These are phyloP conservation scores for Orbicella faveolata DNA, from an alignment of 64 coral and sea anemone species.

Conservation along the genomic window DNA sequence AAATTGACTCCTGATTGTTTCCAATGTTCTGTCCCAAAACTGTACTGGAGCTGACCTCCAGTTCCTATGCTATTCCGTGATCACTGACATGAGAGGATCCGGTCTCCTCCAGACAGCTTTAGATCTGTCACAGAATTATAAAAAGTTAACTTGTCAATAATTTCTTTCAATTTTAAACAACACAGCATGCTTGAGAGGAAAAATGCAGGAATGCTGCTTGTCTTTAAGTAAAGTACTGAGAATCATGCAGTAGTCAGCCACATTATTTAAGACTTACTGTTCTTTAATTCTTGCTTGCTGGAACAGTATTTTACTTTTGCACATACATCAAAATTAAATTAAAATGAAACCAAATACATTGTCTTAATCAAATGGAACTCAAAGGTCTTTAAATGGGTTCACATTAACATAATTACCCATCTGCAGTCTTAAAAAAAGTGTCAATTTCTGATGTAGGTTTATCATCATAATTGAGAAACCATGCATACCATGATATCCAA, in stretches of 20 bases:
- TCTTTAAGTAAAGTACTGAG: background rate
- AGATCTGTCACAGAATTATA: constrained; percentile 47
- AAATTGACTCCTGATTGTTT: constrained; percentile 41
- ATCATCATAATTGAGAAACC: constrained; percentile 18
- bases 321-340: background rate
- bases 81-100: constrained; percentile 47
- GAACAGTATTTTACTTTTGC: background rate
- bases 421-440: background rate
- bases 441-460: background rate
- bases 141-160: constrained; percentile 49
- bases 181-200: background rate
- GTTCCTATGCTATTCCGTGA: constrained; percentile 51
- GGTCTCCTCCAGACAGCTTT: constrained; percentile 41
- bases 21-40: constrained; percentile 43
- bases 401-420: background rate
- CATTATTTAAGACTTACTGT: background rate
- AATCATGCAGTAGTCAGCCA: background rate
- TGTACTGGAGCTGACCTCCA: constrained; percentile 42
- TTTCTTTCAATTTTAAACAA: background rate
- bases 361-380: background rate
- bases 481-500: constrained; percentile 51
- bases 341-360: background rate
- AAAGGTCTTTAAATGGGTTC: background rate
- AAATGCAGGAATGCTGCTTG: background rate
- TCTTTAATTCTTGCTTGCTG: background rate